A percentile compares a stretch with the other conserved stretches of the same genome.
Conservation (phyloP, 2,113 vertebrate species). For the Leucoraja erinaceus region DNA sequence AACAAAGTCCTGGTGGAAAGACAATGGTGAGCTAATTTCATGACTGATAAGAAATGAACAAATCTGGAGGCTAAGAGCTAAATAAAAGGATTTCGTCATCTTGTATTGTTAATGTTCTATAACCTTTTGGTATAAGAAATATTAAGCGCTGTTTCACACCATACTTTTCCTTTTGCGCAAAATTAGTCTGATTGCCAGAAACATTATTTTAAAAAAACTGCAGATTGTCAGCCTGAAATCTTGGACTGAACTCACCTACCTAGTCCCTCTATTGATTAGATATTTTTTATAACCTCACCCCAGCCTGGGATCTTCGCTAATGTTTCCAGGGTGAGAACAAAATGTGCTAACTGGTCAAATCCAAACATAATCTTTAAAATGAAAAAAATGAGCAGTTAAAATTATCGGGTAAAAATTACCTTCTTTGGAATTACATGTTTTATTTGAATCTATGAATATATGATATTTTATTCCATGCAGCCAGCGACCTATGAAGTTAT, state of each 20-base stretch:
- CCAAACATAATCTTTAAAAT: not conserved
- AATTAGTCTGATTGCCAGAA: not conserved
- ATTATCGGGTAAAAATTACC: not conserved
- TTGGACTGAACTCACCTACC: not conserved
- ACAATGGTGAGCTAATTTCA: not conserved
- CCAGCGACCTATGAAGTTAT: not conserved
- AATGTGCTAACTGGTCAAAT: not conserved
- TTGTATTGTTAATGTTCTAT: not conserved
- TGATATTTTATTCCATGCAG: not conserved
- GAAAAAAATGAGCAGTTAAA: not conserved
- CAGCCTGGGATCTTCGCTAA: not conserved
- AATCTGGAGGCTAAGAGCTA: not conserved
- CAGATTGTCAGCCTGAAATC: not conserved
- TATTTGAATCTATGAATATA: not conserved
- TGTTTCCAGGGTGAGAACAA: not conserved
- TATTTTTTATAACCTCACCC: not conserved
- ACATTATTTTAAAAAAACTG: not conserved
- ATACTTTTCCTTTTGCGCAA: not conserved
- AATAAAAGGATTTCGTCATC: not conserved
- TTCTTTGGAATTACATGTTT: not conserved
- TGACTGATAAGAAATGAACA: not conserved
- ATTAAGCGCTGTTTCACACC: not conserved
- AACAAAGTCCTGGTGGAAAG: not conserved
- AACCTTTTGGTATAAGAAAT: not conserved
- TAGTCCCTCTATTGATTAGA: not conserved